Percentiles rank a stretch among this genome's conserved stretches.
Evolutionary conservation across 2,888 invertebrate species (phyloP).

Genomic region (Rhagonycha fulva): DNA sequence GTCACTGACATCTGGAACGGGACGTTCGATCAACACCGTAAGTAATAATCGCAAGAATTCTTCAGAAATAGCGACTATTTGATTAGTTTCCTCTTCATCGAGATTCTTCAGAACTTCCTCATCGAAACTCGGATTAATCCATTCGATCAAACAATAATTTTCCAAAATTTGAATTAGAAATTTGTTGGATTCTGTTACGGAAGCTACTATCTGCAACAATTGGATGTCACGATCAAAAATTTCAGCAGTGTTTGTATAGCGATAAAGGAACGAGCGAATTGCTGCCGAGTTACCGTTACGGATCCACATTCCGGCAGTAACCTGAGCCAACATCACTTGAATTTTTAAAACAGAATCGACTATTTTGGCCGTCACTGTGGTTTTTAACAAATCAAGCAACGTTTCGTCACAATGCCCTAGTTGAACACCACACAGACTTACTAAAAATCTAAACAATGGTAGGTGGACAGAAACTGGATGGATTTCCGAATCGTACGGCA

Average conservation of each 20-base stretch:
- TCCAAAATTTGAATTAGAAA: constrained; percentile 91
- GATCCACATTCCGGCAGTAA: constrained; percentile 97
- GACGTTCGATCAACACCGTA: constrained; percentile 72
- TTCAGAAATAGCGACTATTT: constrained; percentile 86
- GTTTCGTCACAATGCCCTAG: constrained; percentile 68
- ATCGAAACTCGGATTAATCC: constrained; percentile 76
- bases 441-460: constrained; percentile 88
- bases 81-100: constrained; percentile 84
- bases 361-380: constrained; percentile 64
- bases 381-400: constrained; percentile 67
- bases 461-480: constrained; percentile 94
- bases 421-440: constrained; percentile 81
- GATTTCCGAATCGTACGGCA: constrained; percentile 86
- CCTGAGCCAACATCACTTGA: constrained; percentile 85
- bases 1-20: constrained; percentile 77
- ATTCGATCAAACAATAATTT: constrained; percentile 85
- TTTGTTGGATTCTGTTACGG: constrained; percentile 86
- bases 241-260: constrained; percentile 74
- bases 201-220: constrained; percentile 84
- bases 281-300: constrained; percentile 95
- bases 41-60: constrained; percentile 89
- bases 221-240: constrained; percentile 94
- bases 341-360: constrained; percentile 89
- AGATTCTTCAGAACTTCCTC: constrained; percentile 62
- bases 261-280: neutral